Conservation (phyloP, 2,113 vertebrate genomes). For the Lepus europaeus region DNA sequence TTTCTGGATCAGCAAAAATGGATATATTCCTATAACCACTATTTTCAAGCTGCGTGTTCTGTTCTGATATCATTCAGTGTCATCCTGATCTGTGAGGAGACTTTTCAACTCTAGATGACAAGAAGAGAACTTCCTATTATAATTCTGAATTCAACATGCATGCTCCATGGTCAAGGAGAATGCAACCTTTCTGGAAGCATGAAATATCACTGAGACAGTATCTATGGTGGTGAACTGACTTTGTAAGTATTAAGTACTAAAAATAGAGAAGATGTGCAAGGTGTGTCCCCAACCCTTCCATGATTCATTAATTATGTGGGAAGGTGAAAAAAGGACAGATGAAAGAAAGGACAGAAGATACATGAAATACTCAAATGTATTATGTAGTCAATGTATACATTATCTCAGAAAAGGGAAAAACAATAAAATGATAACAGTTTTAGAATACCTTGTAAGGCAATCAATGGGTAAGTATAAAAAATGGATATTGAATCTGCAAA, state of each 20-base stretch:
- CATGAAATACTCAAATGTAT: neutral
- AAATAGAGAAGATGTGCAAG: neutral
- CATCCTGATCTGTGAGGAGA: neutral
- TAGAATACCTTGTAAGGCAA: neutral
- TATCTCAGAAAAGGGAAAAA: neutral
- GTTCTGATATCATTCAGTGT: neutral
- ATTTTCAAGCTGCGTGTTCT: neutral
- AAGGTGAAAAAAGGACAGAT: neutral
- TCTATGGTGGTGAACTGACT: neutral
- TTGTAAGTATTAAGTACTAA: neutral
- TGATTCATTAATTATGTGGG: neutral
- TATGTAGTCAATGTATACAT: neutral
- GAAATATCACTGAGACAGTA: neutral
- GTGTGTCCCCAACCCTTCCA: neutral
- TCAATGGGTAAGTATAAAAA: neutral
- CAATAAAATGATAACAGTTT: neutral
- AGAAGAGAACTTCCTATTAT: neutral
- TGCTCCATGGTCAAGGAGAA: neutral
- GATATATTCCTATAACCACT: neutral
- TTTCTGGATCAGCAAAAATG: neutral
- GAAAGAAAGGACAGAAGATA: neutral
- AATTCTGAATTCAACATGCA: constrained; percentile 2
- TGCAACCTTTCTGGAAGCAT: neutral
- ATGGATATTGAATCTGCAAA: neutral
- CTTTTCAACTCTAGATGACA: neutral